phyloP scores from a whole-genome alignment of 2,888 invertebrate species.

The Camptogramma bilineatum region DNA sequence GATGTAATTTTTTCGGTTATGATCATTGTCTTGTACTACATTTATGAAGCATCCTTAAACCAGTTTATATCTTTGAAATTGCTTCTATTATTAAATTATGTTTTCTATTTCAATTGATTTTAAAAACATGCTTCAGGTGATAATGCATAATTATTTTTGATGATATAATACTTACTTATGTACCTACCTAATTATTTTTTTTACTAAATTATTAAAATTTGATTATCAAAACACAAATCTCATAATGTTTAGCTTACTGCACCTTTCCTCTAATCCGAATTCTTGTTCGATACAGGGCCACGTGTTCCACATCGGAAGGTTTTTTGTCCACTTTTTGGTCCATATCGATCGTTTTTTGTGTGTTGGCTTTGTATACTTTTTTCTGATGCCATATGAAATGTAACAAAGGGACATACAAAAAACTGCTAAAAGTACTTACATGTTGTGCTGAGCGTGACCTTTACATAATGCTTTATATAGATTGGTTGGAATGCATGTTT shows the following conservation, averaged over 20 bases:
- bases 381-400: conserved; percentile 57
- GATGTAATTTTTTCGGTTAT: conserved; percentile 44
- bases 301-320: conserved; percentile 59
- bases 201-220: background rate
- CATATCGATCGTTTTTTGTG: conserved; percentile 55
- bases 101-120: no score
- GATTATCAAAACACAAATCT: background rate
- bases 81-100: background rate
- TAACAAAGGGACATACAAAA: conserved; percentile 50
- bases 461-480: conserved; percentile 29
- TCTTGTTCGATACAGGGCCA: conserved; percentile 52
- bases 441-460: conserved; percentile 38
- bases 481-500: conserved; percentile 10
- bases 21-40: conserved; percentile 23
- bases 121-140: no score
- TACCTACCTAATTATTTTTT: background rate
- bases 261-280: conserved; percentile 41
- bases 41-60: background rate
- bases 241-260: conserved; percentile 20
- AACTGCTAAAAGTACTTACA: conserved; percentile 38
- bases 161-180: no score
- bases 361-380: conserved; percentile 55
- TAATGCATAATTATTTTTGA: no score
- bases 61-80: conserved; percentile 3
- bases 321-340: conserved; percentile 49